Base-by-base conservation (phyloP, 2,113 vertebrate genomes). In the Sylvilagus bachmani region DNA sequence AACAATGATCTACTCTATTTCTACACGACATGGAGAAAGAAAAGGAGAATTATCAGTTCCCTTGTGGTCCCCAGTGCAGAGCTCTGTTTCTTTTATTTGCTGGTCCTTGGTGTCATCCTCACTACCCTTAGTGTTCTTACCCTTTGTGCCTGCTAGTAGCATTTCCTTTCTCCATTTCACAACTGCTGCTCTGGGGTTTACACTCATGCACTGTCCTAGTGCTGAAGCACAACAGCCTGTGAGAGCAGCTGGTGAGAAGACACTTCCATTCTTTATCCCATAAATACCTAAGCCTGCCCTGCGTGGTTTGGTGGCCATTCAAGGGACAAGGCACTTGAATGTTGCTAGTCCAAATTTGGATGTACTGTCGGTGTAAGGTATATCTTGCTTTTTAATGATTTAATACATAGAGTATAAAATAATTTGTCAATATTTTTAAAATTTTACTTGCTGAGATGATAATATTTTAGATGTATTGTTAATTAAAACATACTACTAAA, bases 201-300 rank as follows among this genome's bases (percentile, higher is more conserved):
- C 6, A 21, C 36, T 21, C 29, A 5, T 24, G 27, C 2, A 44
- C 24, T 1, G 5, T 6, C 19, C 0, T 55, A 31, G 14, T 12
- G 86, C 22, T 16, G 22, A 81, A 17, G n/a, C 44, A 70, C 0
- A 29, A 10, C 1, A 16, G 7, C 2, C 64, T 38, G 38, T 33
- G 25, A 49, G 12, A 24, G 49, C 19, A 24, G 33, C 19, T 10
- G 7, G 31, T 17, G 22, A 38, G 36, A 82, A 11, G 25, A 17
- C 21, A 2, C 27, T 36, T 51, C 62, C 67, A 64, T 12, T 33
- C n/a, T 53, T 75, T 61, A 19, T 69, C 13, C 17, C 51, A 11
- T 17, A 27, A 55, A 16, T 24, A 19, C 24, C 51, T n/a, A 62
- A 21, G 17, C 9, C 12, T 31, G 4, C 16, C 4, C 2, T 53